Evolutionary conservation across 2,113 vertebrate genomes (phyloP).

Genomic region (Cariama cristata): DNA sequence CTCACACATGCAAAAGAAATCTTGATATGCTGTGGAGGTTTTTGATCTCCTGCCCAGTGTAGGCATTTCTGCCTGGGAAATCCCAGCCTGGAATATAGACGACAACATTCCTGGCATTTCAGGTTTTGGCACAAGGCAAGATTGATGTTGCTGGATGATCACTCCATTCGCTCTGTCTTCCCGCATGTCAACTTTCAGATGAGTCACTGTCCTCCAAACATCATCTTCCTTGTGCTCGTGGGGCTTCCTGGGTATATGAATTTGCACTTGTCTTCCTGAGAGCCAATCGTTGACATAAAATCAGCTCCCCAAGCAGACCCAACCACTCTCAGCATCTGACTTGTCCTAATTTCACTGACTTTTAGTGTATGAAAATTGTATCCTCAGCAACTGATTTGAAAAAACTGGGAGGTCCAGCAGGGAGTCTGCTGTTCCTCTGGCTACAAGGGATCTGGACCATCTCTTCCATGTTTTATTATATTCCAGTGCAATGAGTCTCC

Average conservation of each 20-base stretch:
- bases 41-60: background rate
- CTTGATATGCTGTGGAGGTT: background rate
- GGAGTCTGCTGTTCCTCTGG: background rate
- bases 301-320: background rate
- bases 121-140: background rate
- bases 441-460: background rate
- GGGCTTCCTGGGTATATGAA: background rate
- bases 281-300: background rate
- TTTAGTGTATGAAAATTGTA: background rate
- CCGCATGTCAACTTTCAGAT: background rate
- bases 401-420: background rate
- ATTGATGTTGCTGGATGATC: background rate
- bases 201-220: slow-evolving; percentile 6
- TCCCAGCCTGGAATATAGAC: background rate
- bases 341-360: background rate
- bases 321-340: background rate
- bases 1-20: accelerated
- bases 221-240: background rate
- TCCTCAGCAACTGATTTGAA: background rate
- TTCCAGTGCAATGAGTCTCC: background rate
- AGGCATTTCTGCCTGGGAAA: slow-evolving; percentile 13
- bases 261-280: background rate
- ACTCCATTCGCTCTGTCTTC: background rate
- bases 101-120: background rate
- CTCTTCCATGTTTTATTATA: background rate